Conservation (phyloP, 2,797 vertebrate species). For the Sciurus carolinensis region DNA sequence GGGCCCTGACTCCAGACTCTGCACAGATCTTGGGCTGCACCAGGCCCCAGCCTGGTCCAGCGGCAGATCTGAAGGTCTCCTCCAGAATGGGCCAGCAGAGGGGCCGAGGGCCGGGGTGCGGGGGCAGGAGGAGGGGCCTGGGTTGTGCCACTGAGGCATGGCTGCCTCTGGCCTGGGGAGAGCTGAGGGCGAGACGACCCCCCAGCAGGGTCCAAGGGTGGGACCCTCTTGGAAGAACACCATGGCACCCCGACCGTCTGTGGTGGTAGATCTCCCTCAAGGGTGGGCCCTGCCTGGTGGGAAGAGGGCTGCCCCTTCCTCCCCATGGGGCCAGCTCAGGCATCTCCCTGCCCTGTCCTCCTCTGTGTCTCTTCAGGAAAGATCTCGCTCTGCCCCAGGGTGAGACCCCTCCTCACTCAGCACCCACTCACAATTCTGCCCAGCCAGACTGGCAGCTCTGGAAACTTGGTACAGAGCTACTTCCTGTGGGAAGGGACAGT, state of each 20-base stretch:
- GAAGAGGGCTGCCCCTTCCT: not conserved
- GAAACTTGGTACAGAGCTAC: conserved; percentile 73
- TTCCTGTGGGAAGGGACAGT: too few relatives aligned
- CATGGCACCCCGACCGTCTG: not conserved
- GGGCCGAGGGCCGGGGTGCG: not conserved
- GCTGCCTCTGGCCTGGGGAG: not conserved
- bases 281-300: not conserved
- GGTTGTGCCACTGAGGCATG: not conserved
- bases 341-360: too few relatives aligned
- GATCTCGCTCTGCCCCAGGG: too few relatives aligned
- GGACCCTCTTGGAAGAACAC: not conserved
- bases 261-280: not conserved
- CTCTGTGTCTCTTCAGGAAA: too few relatives aligned
- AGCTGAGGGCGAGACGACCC: not conserved
- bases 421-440: not conserved
- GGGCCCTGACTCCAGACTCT: not conserved
- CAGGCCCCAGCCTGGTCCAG: not conserved
- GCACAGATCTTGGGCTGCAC: too few relatives aligned
- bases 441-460: not conserved
- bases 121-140: not conserved
- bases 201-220: not conserved
- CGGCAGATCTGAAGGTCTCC: not conserved
- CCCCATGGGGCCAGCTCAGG: not conserved
- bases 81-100: not conserved
- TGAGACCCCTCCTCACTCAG: not conserved